Conservation (phyloP, 2,797 vertebrate genomes). For the Sciurus carolinensis region DNA sequence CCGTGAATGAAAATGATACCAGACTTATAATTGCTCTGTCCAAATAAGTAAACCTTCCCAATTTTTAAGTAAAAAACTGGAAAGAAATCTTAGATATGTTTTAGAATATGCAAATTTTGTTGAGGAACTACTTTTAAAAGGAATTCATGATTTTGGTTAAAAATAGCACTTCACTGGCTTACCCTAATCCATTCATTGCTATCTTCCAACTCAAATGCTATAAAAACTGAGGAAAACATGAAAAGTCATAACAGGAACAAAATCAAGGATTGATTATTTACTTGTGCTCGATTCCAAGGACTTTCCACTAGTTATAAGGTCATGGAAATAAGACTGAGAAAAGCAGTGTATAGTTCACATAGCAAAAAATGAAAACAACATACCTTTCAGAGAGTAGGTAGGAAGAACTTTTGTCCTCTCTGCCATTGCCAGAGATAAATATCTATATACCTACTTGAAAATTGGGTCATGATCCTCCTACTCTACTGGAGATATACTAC, state of each 20-base stretch:
- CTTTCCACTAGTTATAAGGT: neutral
- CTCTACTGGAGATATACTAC: neutral
- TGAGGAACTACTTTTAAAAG: conserved; percentile 27
- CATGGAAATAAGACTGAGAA: conserved; percentile 1
- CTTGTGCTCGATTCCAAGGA: conserved; percentile 3
- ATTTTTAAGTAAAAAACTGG: conserved; percentile 58
- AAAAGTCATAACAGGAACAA: neutral
- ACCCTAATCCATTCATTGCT: neutral
- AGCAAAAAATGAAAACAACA: neutral
- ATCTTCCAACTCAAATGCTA: neutral
- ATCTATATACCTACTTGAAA: neutral
- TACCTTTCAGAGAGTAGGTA: neutral
- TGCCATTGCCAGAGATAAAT: conserved; percentile 14
- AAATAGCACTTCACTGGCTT: neutral
- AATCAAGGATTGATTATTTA: neutral
- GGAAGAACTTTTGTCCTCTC: conserved; percentile 15
- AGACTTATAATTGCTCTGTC: conserved; percentile 15
- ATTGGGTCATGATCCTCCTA: neutral
- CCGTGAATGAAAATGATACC: neutral
- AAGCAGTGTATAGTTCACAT: neutral
- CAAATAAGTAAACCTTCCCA: neutral
- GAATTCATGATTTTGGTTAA: conserved; percentile 26
- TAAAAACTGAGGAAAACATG: conserved; percentile 4
- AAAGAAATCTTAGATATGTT: conserved; percentile 43
- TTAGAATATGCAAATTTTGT: conserved; percentile 40